Base-by-base conservation (phyloP, 2,113 vertebrate species). In the Corythoichthys intestinalis region DNA sequence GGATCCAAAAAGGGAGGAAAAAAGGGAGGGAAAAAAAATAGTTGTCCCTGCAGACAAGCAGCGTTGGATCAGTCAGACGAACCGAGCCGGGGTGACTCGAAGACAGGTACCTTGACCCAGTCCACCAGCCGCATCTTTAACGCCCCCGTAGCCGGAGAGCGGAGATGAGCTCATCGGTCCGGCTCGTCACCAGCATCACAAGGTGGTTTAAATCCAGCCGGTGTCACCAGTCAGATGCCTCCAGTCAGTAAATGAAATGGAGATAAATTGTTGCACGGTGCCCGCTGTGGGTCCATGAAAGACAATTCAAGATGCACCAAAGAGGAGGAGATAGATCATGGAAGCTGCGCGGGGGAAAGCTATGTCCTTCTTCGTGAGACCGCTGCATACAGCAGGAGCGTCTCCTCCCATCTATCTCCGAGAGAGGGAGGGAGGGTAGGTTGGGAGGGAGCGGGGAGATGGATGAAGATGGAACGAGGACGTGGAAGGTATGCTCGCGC, bases 361-460 rank as follows among this genome's bases (percentile, higher is more conserved):
- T n/a, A 11, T 12, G 38, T 44, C 44, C 44, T 34, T 34, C 38
- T 44, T 38, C 37, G 72, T 62, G 46, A 71, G 70, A 71, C 80
- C 66, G 73, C 82, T 87, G 82, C 84, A 69, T 72, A 75, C 60
- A 80, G 82, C 69, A 67, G 57, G 72, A 82, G 82, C 76, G 77
- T 86, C 81, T 76, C 85, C 84, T 85, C 84, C 85, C 78, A 73
- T 85, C 79, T 66, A 73, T 75, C 74, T 77, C 73, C 77, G 72
- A 12, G 71, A 14, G 60, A 49, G 69, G 39, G 41, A 9, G 39
- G n/a, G 53, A n/a, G 28, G 53, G 69, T 54, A 4, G 39, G 20
- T 9, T 2, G 38, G 38, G 62, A 39, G 66, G 2, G 66, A 15
- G 50, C 8, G 11, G 10, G 49, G 70, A 69, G 76, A 78, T 61